Evolutionary conservation across 92 coral and sea anemone genomes (phyloP), one percentile per base, ranked within the genome.

Genomic region (Blastomussa wellsi): DNA sequence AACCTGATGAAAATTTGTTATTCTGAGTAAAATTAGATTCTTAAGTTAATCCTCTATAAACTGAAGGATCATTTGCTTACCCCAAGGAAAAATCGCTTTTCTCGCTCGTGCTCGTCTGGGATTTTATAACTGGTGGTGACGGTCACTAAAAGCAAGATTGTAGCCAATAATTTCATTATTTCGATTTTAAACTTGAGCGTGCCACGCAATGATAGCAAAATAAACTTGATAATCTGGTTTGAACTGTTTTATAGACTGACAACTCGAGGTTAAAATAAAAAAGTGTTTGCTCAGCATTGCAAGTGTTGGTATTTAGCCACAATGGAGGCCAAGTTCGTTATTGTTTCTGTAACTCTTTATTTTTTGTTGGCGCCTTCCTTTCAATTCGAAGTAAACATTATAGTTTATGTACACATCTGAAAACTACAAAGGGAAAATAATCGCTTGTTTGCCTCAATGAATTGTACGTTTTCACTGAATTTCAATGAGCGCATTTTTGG

Each of bases 51-150:
- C n/a, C n/a, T n/a, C n/a, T n/a, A n/a, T n/a, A n/a, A n/a, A n/a
- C n/a, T n/a, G n/a, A n/a, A n/a, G n/a, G n/a, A n/a, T n/a, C n/a
- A n/a, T n/a, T n/a, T n/a, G 29, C 48, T 70, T 79, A 79, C 83
- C 35, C 59, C 74, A 42, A 79, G 26, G 1, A 79, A 26, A 79
- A 79, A 79, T 62, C 74, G 59, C 74, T 79, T 79, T 17, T 64
- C 83, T 39, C 74, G 64, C 3, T 79, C 49, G 15, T 42, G 57
- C 49, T 55, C 66, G 38, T 78, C 81, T 0, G 70, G 48, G 60
- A 79, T 64, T 42, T 79, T 62, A 41, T 79, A 39, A 28, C 73
- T 70, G 51, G 35, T 12, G 3, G 73, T 16, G 57, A 42, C 72
- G 6, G 60, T 41, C 39, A 64, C 80, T 15, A 76, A 79, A 29